Percentiles rank a stretch among this genome's conserved stretches.
Evolutionary conservation across 2,888 invertebrate species (phyloP).

Genomic region (Pilophorus perplexus): DNA sequence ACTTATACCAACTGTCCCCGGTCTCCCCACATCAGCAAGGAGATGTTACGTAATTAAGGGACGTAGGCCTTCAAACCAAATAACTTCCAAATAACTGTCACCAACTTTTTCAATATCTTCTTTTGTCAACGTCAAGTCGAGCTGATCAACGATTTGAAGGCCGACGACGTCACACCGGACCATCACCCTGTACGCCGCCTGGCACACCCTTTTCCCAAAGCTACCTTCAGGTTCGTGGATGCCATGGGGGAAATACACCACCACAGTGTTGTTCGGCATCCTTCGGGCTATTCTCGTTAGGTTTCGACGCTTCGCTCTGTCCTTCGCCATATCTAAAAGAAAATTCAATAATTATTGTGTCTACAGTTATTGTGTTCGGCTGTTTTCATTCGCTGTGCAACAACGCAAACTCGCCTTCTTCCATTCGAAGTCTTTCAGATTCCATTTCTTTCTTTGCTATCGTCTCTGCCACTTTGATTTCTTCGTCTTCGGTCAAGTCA

Average conservation of each 20-base stretch:
- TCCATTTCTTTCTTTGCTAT: slow-evolving; percentile 56
- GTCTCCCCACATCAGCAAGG: too few relatives aligned
- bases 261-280: slow-evolving; percentile 47
- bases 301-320: slow-evolving; percentile 46
- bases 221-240: slow-evolving; percentile 41
- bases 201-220: slow-evolving; percentile 44
- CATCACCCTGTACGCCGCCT: slow-evolving; percentile 48
- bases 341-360: too few relatives aligned
- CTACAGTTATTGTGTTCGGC: too few relatives aligned
- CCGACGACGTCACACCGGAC: slow-evolving; percentile 55
- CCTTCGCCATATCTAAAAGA: slow-evolving; percentile 47
- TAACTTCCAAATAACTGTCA: neutral
- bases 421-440: slow-evolving; percentile 55
- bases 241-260: slow-evolving; percentile 50
- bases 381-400: too few relatives aligned
- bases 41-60: slow-evolving; percentile 5
- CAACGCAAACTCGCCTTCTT: slow-evolving; percentile 45
- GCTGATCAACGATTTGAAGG: slow-evolving; percentile 56
- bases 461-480: slow-evolving; percentile 52
- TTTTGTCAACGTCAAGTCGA: slow-evolving; percentile 51
- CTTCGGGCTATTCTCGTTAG: slow-evolving; percentile 46
- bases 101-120: slow-evolving; percentile 47
- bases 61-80: neutral
- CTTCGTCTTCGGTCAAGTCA: slow-evolving; percentile 52
- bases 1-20: too few relatives aligned